Evolutionary conservation across 2,888 invertebrate genomes (phyloP), one percentile per base, ranked within the genome.

Genomic region (Galeopsomyia nigrocyanea): DNA sequence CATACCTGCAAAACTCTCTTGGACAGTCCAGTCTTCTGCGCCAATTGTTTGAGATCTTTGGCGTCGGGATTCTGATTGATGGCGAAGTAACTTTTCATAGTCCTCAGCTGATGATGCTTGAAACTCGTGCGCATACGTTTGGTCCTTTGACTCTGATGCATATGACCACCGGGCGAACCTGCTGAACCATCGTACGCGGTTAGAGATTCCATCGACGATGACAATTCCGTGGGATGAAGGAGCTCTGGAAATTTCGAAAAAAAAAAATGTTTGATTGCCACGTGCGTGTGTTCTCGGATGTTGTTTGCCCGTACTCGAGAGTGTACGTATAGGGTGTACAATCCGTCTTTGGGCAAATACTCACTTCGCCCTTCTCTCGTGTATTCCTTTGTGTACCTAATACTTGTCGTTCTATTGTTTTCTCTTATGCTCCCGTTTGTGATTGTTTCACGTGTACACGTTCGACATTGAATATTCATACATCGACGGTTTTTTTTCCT

Each of bases 31-130:
- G 99, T 99, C 88, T 99, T 99, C 88, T 98, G 97, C 0, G 99
- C 97, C 77, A 99, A 89, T 84, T 98, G 97, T 86, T 99, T 99
- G 74, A 99, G 89, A 86, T 99, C 99, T 87, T 99, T 99, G 68
- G 99, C 98, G 84, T 99, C 99, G 0, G 99, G 99, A 88, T 99
- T 99, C 88, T 99, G 99, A 88, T 99, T 99, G 84, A 99, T 94
- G 64, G 96, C 94, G 87, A 99, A 99, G 87, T 99, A 99, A 56
- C 96, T 96, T 88, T 99, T 99, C 99, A 99, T 99, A 66, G 98
- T 98, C 75, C 98, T 89, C 76, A 99, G 91, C 87, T 99, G 99
- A 86, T 99, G 98, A 87, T 99, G 99, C 86, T 99, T 99, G 89
- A 99, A 99, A 79, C 98, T 98, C 63, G 99, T 99, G 71, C 99